phyloP scores from a whole-genome alignment of 2,888 invertebrate genomes.

The Drosophila maculinotata region DNA sequence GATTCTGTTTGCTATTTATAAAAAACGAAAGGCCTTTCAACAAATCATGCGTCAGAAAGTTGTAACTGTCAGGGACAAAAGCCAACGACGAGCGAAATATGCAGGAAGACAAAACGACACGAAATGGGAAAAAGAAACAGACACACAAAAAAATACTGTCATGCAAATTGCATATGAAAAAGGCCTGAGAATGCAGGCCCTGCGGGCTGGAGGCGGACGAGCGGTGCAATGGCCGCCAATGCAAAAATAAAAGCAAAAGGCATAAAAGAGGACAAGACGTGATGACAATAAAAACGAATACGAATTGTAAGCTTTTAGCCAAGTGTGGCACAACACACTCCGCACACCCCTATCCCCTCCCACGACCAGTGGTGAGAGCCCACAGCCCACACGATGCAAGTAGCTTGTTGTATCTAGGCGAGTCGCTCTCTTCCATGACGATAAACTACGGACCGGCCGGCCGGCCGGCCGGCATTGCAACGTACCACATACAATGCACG shows the following conservation, averaged over 20 bases:
- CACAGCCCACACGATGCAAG: conserved; percentile 58
- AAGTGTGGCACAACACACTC: conserved; percentile 48
- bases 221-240: conserved; percentile 55
- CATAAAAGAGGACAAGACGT: conserved; percentile 65
- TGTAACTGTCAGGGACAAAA: conserved; percentile 74
- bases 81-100: conserved; percentile 41
- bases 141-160: conserved; percentile 30
- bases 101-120: conserved; percentile 49
- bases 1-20: conserved; percentile 59
- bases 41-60: conserved; percentile 79
- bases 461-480: conserved; percentile 71
- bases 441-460: conserved; percentile 76
- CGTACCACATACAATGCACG: conserved; percentile 30
- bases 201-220: conserved; percentile 1
- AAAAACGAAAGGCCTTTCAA: conserved; percentile 70
- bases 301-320: conserved; percentile 75
- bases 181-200: conserved; percentile 35
- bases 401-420: conserved; percentile 31
- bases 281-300: conserved; percentile 77
- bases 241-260: conserved; percentile 38
- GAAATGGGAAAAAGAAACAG: conserved; percentile 11
- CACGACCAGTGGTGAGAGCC: conserved; percentile 6
- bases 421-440: conserved; percentile 52
- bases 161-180: conserved; percentile 56
- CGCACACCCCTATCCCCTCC: neutral